Evolutionary conservation across 2,113 vertebrate genomes (phyloP).

Genomic region (Rhinoptilus africanus): DNA sequence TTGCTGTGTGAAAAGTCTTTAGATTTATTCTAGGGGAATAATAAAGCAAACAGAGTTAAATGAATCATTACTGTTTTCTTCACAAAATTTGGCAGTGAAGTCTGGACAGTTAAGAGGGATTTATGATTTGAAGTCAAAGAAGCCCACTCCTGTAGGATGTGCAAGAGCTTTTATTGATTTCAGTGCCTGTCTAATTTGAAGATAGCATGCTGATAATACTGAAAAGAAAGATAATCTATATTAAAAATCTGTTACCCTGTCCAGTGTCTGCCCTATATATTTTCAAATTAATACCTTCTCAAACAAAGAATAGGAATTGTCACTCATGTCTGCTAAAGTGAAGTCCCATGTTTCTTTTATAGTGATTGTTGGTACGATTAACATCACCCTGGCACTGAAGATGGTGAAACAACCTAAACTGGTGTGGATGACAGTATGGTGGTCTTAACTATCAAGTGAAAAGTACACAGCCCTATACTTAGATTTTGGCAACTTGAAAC

Average conservation of each 20-base stretch:
- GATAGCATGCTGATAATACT: not conserved
- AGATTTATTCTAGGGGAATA: not conserved
- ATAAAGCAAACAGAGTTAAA: not conserved
- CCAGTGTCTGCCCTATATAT: not conserved
- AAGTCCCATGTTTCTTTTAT: not conserved
- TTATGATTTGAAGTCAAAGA: not conserved
- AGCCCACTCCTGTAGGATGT: not conserved
- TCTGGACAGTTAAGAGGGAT: not conserved
- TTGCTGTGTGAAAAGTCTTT: not conserved
- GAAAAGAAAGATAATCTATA: not conserved
- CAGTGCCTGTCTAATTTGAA: not conserved
- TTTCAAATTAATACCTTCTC: not conserved
- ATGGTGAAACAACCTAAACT: not conserved
- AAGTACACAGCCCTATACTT: not conserved
- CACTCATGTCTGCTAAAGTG: not conserved
- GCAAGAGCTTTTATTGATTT: not conserved
- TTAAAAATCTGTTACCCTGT: not conserved
- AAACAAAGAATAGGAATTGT: not conserved
- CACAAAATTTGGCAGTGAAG: not conserved
- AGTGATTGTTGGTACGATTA: not conserved
- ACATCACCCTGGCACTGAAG: not conserved
- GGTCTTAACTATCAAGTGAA: not conserved
- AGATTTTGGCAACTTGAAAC: not conserved
- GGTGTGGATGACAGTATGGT: not conserved
- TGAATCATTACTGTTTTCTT: not conserved